A percentile compares a stretch with the other conserved stretches of the same genome.
These are phyloP conservation scores for Aplochiton taeniatus DNA, from an alignment of 2,797 vertebrate genomes.

Conservation along the genomic window DNA sequence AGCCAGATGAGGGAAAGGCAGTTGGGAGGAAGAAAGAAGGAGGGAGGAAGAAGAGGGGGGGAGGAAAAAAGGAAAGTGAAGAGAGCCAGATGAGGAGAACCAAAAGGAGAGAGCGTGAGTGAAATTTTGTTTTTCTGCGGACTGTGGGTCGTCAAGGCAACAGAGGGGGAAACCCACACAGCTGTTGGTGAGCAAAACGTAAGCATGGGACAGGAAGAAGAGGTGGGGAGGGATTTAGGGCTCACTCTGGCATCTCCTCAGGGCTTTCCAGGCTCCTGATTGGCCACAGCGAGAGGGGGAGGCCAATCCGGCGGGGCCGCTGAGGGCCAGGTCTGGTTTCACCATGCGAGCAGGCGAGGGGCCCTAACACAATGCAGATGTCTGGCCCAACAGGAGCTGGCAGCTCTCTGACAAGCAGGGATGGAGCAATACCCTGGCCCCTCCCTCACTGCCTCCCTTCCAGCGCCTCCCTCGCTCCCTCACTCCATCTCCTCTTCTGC, in stretches of 20 bases:
- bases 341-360: slow-evolving; percentile 71
- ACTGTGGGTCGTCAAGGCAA: slow-evolving; percentile 64
- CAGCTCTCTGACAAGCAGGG: slow-evolving; percentile 50
- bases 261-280: slow-evolving; percentile 33
- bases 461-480: slow-evolving; percentile 19
- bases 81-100: slow-evolving; percentile 4
- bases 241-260: slow-evolving; percentile 16
- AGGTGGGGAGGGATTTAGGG: slow-evolving; percentile 7
- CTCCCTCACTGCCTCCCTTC: slow-evolving; percentile 20
- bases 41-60: slow-evolving; percentile 11
- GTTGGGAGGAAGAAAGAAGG: slow-evolving; percentile 37
- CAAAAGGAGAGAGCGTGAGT: slow-evolving; percentile 29
- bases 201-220: slow-evolving; percentile 15
- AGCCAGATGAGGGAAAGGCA: slow-evolving; percentile 25
- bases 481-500: background rate
- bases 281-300: slow-evolving; percentile 35
- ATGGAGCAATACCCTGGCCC: slow-evolving; percentile 44
- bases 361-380: slow-evolving; percentile 79
- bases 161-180: slow-evolving; percentile 78
- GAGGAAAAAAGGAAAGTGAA: slow-evolving; percentile 37
- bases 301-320: slow-evolving; percentile 59
- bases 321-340: slow-evolving; percentile 68
- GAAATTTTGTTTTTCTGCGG: slow-evolving; percentile 68
- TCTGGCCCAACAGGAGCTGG: slow-evolving; percentile 58
- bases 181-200: slow-evolving; percentile 64